phyloP scores from a whole-genome alignment of 2,797 vertebrate species.

The Mus caroli region DNA sequence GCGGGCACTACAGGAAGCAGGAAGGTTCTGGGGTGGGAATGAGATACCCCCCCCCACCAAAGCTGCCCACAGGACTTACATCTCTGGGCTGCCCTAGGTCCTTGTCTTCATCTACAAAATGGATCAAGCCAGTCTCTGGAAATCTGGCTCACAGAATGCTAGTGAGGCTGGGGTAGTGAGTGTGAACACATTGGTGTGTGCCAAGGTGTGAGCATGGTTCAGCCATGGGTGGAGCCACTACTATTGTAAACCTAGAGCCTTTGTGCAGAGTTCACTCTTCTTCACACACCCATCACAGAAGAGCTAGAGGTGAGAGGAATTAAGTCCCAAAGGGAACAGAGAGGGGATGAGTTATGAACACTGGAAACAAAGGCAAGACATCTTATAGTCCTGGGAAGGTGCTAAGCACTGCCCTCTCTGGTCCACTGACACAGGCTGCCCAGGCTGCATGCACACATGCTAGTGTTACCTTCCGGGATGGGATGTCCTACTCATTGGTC shows the following conservation, averaged over 20 bases:
- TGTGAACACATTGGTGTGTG: accelerated
- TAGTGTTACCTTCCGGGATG: accelerated
- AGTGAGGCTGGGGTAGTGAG: neutral
- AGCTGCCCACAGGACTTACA: accelerated
- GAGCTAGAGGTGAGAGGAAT: neutral
- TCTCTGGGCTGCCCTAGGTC: neutral
- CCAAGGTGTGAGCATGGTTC: accelerated
- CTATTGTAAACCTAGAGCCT: neutral
- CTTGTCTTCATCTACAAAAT: neutral
- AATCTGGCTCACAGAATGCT: neutral
- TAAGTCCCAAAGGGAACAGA: neutral
- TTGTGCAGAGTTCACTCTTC: accelerated
- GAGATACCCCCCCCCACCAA: accelerated
- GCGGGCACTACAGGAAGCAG: neutral
- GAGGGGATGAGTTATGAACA: accelerated
- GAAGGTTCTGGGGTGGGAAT: neutral
- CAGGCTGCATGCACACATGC: accelerated
- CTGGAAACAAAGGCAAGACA: neutral
- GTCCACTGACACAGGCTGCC: accelerated
- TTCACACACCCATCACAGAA: neutral
- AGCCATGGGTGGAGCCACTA: neutral
- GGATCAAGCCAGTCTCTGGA: neutral
- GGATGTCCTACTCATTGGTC: neutral
- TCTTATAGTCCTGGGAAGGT: accelerated
- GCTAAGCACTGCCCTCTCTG: neutral